Base-by-base conservation (phyloP, 2,113 vertebrate genomes). In the Bubo blakistoni region DNA sequence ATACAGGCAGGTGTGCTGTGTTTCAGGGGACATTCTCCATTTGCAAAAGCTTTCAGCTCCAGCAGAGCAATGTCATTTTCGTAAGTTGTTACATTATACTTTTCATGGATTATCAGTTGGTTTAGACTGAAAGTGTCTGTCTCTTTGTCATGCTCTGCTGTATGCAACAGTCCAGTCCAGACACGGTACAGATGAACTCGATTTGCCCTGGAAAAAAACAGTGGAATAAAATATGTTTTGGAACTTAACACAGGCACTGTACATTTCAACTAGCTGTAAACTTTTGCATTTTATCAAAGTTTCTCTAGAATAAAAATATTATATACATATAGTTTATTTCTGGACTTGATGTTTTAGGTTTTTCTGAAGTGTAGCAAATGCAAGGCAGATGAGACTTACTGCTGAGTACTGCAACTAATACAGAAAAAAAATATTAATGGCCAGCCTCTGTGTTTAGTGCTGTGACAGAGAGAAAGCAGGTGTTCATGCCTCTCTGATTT, bases 21-120 rank as follows among this genome's bases (percentile, higher is more conserved):
- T 7, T 92, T 7, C 38, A 85, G 7, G 17, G 96, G 18, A 57
- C 99, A 99, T 2, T 89, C 34, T 11, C 8, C 24, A 47, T 10
- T 47, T 47, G 46, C 54, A 30, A 5, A 36, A 44, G 96, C 97
- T 95, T 93, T 65, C 88, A 99, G 88, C 96, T 99, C 92, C 58
- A 99, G 51, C 96, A 99, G 97, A 65, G 99, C 99, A 38, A 99
- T 99, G 98, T 99, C 99, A 52, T 99, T 99, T 96, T 98, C 91
- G 1, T 99, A 99, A 5, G 96, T 98, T n/a, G 9, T 16, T 2
- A 98, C 49, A 21, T 98, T 95, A 71, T 98, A 99, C 1, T 93
- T 52, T 20, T 98, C 98, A 58, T 99, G 99, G 88, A 99, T 97
- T 92, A 97, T 96, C 42, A 99, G 86, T 36, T 80, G 93, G 1